Conservation (phyloP, 2,797 vertebrate genomes). For the Atherinosoma microstoma region DNA sequence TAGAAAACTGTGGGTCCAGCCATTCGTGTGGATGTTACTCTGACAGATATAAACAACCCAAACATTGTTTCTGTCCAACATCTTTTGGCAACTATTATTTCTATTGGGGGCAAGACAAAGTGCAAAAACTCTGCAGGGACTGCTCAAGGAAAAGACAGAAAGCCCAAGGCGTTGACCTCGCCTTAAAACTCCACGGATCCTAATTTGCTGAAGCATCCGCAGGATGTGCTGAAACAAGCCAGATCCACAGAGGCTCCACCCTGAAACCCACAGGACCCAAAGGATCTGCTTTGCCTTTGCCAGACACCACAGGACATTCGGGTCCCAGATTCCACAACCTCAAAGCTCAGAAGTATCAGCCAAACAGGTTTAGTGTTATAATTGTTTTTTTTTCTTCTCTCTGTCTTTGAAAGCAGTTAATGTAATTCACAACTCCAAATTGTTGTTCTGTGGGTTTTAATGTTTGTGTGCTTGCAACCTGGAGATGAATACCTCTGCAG, state of each 20-base stretch:
- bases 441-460: slow-evolving; percentile 7
- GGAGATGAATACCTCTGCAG: slow-evolving; percentile 16
- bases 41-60: not conserved
- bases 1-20: not conserved
- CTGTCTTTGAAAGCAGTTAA: slow-evolving; percentile 3
- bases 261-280: not conserved
- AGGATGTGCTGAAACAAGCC: not conserved
- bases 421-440: slow-evolving; percentile 30
- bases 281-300: not conserved
- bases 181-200: not conserved
- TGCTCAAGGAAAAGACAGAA: not conserved
- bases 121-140: not conserved
- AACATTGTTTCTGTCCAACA: not conserved
- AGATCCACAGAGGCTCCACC: slow-evolving; percentile 1
- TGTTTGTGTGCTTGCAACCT: slow-evolving; percentile 14
- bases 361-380: not conserved
- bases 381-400: not conserved
- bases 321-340: not conserved
- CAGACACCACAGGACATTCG: not conserved
- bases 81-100: not conserved
- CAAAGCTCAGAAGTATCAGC: not conserved
- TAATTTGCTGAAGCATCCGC: not conserved
- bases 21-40: not conserved
- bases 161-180: not conserved
- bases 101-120: not conserved